These are phyloP conservation scores for Seriola quinqueradiata DNA, from an alignment of 2,113 vertebrate genomes.

Conservation along the genomic window DNA sequence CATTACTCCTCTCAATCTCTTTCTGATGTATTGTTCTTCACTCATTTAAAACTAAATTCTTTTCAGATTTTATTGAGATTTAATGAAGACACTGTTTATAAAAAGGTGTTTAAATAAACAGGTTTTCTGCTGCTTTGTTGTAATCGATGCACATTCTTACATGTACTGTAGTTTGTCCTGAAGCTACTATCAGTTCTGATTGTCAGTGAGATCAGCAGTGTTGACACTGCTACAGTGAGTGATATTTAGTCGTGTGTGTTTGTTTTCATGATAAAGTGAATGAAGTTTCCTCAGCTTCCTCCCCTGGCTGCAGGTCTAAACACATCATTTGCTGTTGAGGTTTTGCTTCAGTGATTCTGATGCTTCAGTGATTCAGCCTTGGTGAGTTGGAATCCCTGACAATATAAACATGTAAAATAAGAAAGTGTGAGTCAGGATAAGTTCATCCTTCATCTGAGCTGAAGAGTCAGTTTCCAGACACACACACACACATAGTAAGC, in stretches of 20 bases:
- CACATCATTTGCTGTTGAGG: slow-evolving; percentile 1
- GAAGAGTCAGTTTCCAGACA: background rate
- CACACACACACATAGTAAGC: too few relatives aligned
- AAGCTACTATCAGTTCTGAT: background rate
- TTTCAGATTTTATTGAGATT: too few relatives aligned
- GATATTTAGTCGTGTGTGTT: background rate
- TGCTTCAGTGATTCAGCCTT: background rate
- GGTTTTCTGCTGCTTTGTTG: background rate
- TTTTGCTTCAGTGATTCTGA: slow-evolving; percentile 13
- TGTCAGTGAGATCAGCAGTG: background rate
- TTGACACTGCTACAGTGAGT: background rate
- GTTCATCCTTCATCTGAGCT: slow-evolving; percentile 2
- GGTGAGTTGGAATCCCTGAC: background rate
- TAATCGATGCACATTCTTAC: background rate
- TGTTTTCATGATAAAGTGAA: background rate
- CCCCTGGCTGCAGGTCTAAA: background rate
- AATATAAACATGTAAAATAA: background rate
- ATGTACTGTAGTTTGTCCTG: background rate
- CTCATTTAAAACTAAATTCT: too few relatives aligned
- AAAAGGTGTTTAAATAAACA: background rate
- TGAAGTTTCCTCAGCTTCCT: background rate
- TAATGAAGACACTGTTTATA: too few relatives aligned
- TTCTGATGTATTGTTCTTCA: too few relatives aligned
- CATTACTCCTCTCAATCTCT: too few relatives aligned
- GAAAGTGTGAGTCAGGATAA: background rate